Conservation (phyloP, 2,113 vertebrate genomes). For the Corythornis cristatus region DNA sequence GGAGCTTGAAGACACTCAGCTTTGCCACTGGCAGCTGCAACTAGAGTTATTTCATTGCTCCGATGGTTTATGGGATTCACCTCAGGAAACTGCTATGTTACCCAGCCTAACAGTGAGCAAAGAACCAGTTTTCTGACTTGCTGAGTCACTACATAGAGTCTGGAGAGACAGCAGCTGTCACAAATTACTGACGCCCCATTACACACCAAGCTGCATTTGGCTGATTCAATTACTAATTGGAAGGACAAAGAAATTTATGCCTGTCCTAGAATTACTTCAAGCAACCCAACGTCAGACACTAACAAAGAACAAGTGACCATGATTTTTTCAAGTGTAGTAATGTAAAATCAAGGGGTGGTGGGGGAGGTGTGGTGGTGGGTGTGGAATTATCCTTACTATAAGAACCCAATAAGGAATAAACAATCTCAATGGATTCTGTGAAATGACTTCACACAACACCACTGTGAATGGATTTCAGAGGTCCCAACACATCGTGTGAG, state of each 20-base stretch:
- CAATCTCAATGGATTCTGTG: neutral
- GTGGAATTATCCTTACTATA: neutral
- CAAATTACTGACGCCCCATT: conserved; percentile 46
- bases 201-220: conserved; percentile 44
- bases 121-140: conserved; percentile 18
- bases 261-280: conserved; percentile 28
- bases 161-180: conserved; percentile 50
- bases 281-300: neutral
- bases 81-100: neutral
- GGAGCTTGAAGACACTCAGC: neutral
- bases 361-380: too few relatives aligned
- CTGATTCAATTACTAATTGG: conserved; percentile 30
- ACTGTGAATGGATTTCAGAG: neutral
- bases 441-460: neutral
- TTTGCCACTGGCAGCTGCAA: neutral
- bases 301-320: neutral
- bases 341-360: neutral
- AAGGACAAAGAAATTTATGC: conserved; percentile 30
- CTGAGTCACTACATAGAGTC: neutral
- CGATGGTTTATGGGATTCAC: neutral
- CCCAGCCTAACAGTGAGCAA: neutral
- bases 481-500: fast-evolving
- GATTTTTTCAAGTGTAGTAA: neutral
- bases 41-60: neutral
- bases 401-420: neutral